Percentiles rank a stretch among this genome's conserved stretches.
Evolutionary conservation across 2,113 vertebrate species (phyloP).

Genomic region (Tetrao urogallus): DNA sequence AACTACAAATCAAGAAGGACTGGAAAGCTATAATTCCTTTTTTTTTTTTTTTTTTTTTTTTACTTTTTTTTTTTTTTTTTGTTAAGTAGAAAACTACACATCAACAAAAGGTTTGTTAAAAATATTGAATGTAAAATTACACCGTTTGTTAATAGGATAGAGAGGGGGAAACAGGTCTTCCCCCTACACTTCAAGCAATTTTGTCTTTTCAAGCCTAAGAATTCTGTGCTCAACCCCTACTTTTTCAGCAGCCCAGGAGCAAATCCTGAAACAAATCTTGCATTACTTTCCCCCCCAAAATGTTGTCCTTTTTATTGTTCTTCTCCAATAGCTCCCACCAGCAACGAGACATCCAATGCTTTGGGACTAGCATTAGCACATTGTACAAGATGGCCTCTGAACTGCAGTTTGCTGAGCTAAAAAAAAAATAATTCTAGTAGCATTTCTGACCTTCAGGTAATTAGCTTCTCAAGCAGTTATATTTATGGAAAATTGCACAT

Average conservation of each 20-base stretch:
- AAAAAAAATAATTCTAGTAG: not conserved
- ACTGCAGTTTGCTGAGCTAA: not conserved
- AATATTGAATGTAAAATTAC: not conserved
- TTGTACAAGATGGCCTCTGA: not conserved
- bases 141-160: not conserved
- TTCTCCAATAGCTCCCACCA: not conserved
- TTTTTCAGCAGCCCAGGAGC: not conserved
- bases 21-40: not conserved
- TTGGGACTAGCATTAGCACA: not conserved
- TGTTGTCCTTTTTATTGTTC: not conserved
- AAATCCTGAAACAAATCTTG: not conserved
- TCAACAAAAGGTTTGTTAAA: not conserved
- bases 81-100: not conserved
- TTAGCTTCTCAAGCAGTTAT: constrained; percentile 12
- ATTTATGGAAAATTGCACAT: constrained; percentile 35
- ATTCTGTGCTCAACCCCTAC: not conserved
- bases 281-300: not conserved
- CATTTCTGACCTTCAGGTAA: constrained; percentile 4
- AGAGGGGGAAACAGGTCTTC: not conserved
- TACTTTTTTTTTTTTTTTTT: too few species aligned
- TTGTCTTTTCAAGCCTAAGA: not conserved
- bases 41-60: not conserved
- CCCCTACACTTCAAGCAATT: accelerated
- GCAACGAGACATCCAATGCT: not conserved
- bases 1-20: not conserved